Evolutionary conservation across 2,113 vertebrate genomes (phyloP).

Genomic region (Clarias gariepinus): DNA sequence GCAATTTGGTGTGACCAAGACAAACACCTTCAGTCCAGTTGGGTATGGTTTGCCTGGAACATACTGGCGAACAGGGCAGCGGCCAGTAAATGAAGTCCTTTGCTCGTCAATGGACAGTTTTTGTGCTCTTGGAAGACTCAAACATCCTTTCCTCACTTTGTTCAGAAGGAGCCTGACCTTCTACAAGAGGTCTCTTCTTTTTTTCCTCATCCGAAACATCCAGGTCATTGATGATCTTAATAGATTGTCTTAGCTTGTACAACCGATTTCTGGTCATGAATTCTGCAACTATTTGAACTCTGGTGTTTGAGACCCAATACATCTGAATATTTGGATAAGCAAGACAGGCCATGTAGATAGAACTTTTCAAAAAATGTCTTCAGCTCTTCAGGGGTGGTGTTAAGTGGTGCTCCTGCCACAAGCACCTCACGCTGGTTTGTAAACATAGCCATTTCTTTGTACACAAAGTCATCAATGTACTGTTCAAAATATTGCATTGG

Average conservation of each 20-base stretch:
- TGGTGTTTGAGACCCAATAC: conserved; percentile 22
- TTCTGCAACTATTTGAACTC: conserved; percentile 23
- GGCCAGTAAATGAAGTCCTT: no score
- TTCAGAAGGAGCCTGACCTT: conserved; percentile 13
- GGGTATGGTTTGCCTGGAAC: no score
- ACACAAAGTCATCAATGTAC: conserved; percentile 23
- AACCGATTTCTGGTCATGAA: conserved; percentile 15
- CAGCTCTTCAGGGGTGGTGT: neutral
- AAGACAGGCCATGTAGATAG: conserved; percentile 29
- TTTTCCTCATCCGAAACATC: conserved; percentile 11
- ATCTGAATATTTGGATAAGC: conserved; percentile 25
- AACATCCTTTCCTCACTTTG: neutral
- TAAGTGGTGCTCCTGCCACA: conserved; percentile 19
- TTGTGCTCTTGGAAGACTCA: neutral
- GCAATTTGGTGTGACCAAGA: neutral
- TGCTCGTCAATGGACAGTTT: neutral
- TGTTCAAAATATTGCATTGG: no score
- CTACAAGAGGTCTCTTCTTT: conserved; percentile 20
- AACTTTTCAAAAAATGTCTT: neutral
- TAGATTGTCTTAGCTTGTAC: conserved; percentile 17
- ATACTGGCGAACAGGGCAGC: conserved; percentile 1
- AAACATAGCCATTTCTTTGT: conserved; percentile 8
- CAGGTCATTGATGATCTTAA: conserved; percentile 28
- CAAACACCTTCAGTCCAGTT: no score
- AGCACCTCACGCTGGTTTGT: conserved; percentile 19